Base-by-base conservation (phyloP, 92 coral and sea anemone genomes). In the Palythoa grandis region DNA sequence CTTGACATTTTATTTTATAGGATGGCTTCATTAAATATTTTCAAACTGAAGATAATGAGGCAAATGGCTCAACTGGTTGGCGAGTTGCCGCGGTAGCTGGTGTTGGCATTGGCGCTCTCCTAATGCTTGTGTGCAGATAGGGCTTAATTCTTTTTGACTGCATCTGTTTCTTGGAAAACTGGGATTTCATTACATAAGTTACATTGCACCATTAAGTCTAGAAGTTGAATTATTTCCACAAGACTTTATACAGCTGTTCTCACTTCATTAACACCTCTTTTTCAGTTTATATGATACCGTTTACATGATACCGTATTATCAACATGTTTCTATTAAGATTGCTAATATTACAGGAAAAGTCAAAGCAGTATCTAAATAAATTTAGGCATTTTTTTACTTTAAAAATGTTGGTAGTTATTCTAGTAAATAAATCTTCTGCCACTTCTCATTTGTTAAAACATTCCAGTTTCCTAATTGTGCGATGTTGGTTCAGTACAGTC, bases 31-130 rank as follows among this genome's bases (percentile, higher is more conserved):
- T 93, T 17, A 78, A 20, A 10, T 97, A 95, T 87, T 94, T 97
- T 86, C 87, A 79, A 52, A 88, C 70, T 54, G 90, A 93, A 3
- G 94, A 91, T 25, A 90, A 66, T 6, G 66, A 74, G 25, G 88
- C 78, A 37, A 87, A 60, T 74, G 87, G 79, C 14, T 57, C 82
- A 1, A 92, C 76, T 40, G 87, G 93, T 12, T 97, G 99, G 99
- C 88, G 88, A 11, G 87, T 93, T 16, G 94, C 92, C 23, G 99
- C 99, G 0, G 95, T 92, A 22, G 96, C 97, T 24, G 99, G 99
- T 13, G 91, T 97, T 70, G 96, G 98, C 43, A 87, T 97, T 69
- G 99, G 99, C 0, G 99, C 99, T 23, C 76, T 97, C 7, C 84
- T 97, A 0, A 92, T 97, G 98, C 88, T 93, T n/a, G 99, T 94